Percentiles rank a stretch among this genome's conserved stretches.
Conservation (phyloP, 2,888 invertebrate species). For the Leucophenga maculata region DNA sequence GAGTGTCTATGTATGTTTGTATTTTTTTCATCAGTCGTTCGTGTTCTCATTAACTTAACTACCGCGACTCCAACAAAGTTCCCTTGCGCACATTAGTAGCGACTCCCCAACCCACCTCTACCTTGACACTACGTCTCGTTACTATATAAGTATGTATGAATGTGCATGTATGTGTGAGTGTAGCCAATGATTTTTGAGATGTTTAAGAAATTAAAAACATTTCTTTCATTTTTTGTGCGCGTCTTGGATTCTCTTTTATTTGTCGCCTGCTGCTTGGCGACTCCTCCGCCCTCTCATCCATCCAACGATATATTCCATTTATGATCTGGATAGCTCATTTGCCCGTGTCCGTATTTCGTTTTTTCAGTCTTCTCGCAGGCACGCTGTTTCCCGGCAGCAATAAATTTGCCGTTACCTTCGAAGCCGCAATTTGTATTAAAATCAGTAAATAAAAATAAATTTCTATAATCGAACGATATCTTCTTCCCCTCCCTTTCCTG, state of each 20-base stretch:
- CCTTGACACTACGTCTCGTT: background rate
- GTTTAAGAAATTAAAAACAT: slow-evolving; percentile 30
- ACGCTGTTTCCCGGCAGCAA: slow-evolving; percentile 9
- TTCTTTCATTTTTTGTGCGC: slow-evolving; percentile 19
- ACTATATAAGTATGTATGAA: slow-evolving; percentile 13
- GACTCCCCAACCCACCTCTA: background rate
- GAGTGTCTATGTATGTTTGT: background rate
- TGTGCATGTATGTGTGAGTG: slow-evolving; percentile 9
- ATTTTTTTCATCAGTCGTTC: background rate
- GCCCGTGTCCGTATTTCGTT: slow-evolving; percentile 10
- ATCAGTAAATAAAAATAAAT: background rate
- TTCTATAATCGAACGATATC: no score
- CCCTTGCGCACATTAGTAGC: background rate
- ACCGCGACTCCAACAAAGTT: background rate
- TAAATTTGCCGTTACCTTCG: slow-evolving; percentile 2
- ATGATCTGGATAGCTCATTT: slow-evolving; percentile 30
- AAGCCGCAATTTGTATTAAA: background rate
- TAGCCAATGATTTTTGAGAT: slow-evolving; percentile 33
- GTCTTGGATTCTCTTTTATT: slow-evolving; percentile 2
- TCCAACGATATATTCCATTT: no score
- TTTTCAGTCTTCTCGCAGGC: slow-evolving; percentile 10
- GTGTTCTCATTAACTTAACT: slow-evolving; percentile 19
- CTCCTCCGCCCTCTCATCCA: background rate
- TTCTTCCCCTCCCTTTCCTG: no score
- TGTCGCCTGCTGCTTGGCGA: background rate